Percentiles rank a stretch among this genome's conserved stretches.
Conservation (phyloP, 2,797 vertebrate species). For the Halcyon chelicuti region DNA sequence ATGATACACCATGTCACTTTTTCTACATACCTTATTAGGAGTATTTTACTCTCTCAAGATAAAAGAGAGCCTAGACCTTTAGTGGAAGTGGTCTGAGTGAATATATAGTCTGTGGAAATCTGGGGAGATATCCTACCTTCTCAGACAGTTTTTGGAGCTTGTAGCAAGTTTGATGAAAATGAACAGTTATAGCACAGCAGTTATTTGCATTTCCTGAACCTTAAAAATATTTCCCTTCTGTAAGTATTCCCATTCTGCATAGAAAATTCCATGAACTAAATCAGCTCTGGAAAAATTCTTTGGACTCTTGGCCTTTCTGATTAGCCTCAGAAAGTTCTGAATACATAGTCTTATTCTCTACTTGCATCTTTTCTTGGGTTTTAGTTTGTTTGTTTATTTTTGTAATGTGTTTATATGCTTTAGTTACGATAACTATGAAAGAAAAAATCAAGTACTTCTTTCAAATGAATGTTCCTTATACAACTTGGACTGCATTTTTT, state of each 20-base stretch:
- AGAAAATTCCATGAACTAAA: neutral
- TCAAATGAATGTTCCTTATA: neutral
- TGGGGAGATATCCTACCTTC: neutral
- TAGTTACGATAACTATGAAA: neutral
- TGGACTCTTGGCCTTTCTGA: neutral
- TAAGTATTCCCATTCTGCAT: neutral
- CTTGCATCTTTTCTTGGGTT: fast-evolving
- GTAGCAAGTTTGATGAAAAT: neutral
- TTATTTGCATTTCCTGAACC: neutral
- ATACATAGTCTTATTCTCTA: neutral
- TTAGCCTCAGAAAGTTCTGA: neutral
- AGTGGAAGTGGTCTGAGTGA: neutral
- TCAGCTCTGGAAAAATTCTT: neutral
- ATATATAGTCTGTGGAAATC: neutral
- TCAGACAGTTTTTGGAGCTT: neutral
- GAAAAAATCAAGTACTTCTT: neutral
- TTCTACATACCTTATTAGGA: neutral
- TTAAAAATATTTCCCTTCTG: neutral
- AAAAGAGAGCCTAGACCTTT: neutral
- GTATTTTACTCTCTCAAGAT: neutral
- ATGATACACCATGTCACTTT: neutral
- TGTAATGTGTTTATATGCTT: neutral
- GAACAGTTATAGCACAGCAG: neutral
- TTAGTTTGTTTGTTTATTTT: too few species aligned
- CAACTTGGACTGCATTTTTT: fast-evolving